phyloP scores from a whole-genome alignment of 1,140 invertebrate species.

The Samia ricini region DNA sequence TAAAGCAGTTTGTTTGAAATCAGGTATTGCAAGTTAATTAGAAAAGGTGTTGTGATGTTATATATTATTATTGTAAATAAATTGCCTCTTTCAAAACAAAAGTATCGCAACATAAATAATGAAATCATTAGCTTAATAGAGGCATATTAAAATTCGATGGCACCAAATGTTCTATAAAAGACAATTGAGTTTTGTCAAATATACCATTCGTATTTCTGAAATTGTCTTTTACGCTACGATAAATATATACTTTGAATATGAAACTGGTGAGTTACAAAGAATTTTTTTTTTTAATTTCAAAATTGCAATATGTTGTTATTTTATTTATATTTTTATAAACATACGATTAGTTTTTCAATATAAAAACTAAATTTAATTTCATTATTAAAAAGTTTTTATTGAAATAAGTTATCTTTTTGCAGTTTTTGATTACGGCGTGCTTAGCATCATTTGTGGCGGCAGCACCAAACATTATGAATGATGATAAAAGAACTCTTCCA shows the following conservation, averaged over 20 bases:
- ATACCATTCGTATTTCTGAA: not conserved
- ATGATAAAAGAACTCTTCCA: too few relatives aligned
- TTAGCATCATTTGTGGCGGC: too few relatives aligned
- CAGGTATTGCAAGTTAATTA: too few relatives aligned
- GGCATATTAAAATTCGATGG: not conserved
- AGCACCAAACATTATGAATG: too few relatives aligned
- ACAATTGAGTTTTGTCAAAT: not conserved
- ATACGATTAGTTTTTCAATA: too few relatives aligned
- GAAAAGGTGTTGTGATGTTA: too few relatives aligned
- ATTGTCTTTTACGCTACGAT: not conserved
- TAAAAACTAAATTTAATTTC: not conserved
- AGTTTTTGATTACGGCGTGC: too few relatives aligned
- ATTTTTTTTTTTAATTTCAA: not conserved
- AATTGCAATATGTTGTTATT: not conserved
- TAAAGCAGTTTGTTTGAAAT: too few relatives aligned
- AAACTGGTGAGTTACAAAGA: conserved; percentile 1
- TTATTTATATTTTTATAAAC: not conserved
- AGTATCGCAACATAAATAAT: not conserved
- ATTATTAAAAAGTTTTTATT: too few relatives aligned
- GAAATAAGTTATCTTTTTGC: not conserved
- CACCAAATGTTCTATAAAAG: not conserved
- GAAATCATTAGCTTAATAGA: conserved; percentile 8
- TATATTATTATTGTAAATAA: too few relatives aligned
- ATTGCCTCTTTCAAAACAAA: not conserved
- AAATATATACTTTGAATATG: not conserved